Base-by-base conservation (phyloP, 2,113 vertebrate genomes). In the Daboia siamensis region DNA sequence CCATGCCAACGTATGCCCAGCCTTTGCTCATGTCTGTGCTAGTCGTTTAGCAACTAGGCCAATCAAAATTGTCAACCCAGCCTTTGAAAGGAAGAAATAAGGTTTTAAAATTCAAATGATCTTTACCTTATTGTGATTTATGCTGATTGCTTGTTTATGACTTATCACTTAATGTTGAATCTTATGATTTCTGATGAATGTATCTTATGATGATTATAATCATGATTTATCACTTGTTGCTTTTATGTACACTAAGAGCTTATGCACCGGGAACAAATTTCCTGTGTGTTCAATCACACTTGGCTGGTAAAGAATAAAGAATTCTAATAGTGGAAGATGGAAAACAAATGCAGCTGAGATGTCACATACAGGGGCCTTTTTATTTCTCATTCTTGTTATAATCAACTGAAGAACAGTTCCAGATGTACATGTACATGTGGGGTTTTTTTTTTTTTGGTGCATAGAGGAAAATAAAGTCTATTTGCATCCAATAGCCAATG, bases 71-170 rank as follows among this genome's bases (percentile, higher is more conserved):
- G 3, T 24, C 55, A 59, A 86, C 3, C 3, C 23, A 13, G 44
- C 57, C 48, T 69, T 92, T 93, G 90, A 61, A 44, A 92, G 64
- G 13, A 46, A 93, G 29, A 39, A 54, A 20, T 2, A 8, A 33
- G 15, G n/a, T 39, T 33, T 74, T 88, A 90, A 86, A 21, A 91
- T 54, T 93, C 93, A 93, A 94, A 87, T 6, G 85, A 44, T 59
- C 39, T 39, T 39, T 39, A 39, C 39, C 39, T 39, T 64, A 29
- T 51, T 8, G 9, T 64, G 59, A 64, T 29, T 64, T 64, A 12
- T 29, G 26, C 29, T 29, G 23, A 64, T 64, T 12, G 26, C 59
- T 29, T 64, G 29, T 64, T 64, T 64, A 69, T n/a, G 26, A n/a
- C 29, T 69, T 2, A n/a, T n/a, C 29, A n/a, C 12, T n/a, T 1